These are phyloP conservation scores for Dryoscopus gambensis DNA, from an alignment of 2,113 vertebrate species.

Conservation along the genomic window DNA sequence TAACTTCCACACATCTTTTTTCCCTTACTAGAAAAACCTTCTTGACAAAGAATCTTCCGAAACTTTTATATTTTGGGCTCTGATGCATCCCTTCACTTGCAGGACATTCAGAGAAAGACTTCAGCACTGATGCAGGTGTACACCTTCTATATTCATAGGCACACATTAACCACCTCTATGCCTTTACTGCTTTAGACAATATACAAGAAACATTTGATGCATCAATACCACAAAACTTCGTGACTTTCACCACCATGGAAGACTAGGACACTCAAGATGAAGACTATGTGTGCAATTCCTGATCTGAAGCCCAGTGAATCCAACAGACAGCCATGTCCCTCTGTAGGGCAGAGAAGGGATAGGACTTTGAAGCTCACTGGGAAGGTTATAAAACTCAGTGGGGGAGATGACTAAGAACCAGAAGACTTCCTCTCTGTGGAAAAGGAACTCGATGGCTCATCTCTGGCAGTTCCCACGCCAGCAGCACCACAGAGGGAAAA, in stretches of 20 bases:
- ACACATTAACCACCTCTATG: not conserved
- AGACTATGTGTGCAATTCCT: not conserved
- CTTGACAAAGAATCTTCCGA: not conserved
- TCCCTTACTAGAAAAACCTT: not conserved
- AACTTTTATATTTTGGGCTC: not conserved
- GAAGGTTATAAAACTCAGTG: not conserved
- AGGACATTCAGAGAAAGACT: not conserved
- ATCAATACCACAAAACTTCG: not conserved
- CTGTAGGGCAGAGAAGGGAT: not conserved
- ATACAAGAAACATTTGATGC: not conserved
- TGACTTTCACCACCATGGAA: not conserved
- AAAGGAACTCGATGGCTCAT: not conserved
- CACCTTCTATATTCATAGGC: not conserved
- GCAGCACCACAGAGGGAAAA: not conserved
- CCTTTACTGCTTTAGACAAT: not conserved
- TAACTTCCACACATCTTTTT: not conserved
- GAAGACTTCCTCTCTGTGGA: not conserved
- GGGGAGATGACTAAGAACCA: not conserved
- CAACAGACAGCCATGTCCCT: not conserved
- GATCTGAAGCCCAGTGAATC: not conserved
- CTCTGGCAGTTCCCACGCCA: not conserved
- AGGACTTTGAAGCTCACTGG: not conserved
- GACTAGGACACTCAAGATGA: not conserved
- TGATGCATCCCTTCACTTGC: accelerated
- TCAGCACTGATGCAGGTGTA: accelerated